A percentile compares a stretch with the other conserved stretches of the same genome.
Evolutionary conservation across 1,140 invertebrate genomes (phyloP).

Genomic region (Steinernema feltiae): DNA sequence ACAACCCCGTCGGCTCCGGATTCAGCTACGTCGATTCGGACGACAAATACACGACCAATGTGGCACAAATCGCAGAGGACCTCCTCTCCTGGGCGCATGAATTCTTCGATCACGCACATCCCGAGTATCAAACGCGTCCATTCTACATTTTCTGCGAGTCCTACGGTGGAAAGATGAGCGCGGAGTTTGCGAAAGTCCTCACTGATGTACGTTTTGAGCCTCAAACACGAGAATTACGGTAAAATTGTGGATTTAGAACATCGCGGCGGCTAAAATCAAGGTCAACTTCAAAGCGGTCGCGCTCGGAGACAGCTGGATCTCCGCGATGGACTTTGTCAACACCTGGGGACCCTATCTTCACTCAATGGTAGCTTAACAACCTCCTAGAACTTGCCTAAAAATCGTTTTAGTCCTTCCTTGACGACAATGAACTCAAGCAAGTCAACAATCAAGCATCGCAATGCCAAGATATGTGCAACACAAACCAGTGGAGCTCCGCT

Average conservation of each 20-base stretch:
- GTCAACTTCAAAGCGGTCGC: conserved; percentile 72
- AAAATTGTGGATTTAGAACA: conserved; percentile 67
- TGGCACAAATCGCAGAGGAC: conserved; percentile 72
- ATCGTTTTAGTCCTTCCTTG: conserved; percentile 61
- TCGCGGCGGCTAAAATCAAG: conserved; percentile 64
- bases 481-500: conserved; percentile 63
- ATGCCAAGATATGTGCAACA: conserved; percentile 58
- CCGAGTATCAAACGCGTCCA: conserved; percentile 63
- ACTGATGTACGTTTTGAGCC: too few species aligned
- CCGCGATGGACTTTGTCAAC: conserved; percentile 71
- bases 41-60: conserved; percentile 65
- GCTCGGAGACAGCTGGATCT: conserved; percentile 79
- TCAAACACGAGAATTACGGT: too few species aligned
- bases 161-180: conserved; percentile 84
- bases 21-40: conserved; percentile 71
- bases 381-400: conserved; percentile 59
- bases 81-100: conserved; percentile 69
- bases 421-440: conserved; percentile 55
- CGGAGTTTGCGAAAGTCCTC: conserved; percentile 67
- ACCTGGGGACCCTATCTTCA: conserved; percentile 74
- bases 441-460: conserved; percentile 54
- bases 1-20: conserved; percentile 81
- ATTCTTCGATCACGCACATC: conserved; percentile 63
- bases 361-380: conserved; percentile 64
- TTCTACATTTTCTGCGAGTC: conserved; percentile 75